A percentile compares a stretch with the other conserved stretches of the same genome.
phyloP scores from a whole-genome alignment of 2,888 invertebrate genomes.

The Aporophyla nigra region DNA sequence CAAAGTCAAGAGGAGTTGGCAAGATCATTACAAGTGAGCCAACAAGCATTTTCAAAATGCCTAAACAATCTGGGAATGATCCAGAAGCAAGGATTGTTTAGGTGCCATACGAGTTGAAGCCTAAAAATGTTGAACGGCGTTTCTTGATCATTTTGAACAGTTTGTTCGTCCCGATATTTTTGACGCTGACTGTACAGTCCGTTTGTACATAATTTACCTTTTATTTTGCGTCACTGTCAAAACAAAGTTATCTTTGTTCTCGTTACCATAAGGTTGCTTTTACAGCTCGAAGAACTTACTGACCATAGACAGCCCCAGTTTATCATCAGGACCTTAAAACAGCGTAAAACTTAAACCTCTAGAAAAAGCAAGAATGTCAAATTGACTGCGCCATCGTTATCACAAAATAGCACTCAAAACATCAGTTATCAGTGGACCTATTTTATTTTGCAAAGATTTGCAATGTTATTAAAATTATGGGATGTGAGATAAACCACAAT shows the following conservation, averaged over 20 bases:
- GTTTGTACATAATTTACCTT: not conserved
- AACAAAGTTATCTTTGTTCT: too few relatives aligned
- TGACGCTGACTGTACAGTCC: not conserved
- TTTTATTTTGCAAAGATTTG: not conserved
- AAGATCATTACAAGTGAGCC: too few relatives aligned
- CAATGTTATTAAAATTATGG: conserved; percentile 39
- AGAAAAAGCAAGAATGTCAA: conserved; percentile 40
- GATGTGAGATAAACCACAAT: not conserved
- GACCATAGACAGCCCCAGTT: conserved; percentile 28
- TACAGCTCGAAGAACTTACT: not conserved
- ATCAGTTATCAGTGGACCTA: not conserved
- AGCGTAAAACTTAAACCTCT: not conserved
- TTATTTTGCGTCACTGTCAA: not conserved
- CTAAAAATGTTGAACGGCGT: too few relatives aligned
- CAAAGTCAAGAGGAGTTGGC: too few relatives aligned
- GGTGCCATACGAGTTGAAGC: too few relatives aligned
- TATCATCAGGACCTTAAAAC: not conserved
- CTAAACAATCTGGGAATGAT: too few relatives aligned
- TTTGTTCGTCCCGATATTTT: too few relatives aligned
- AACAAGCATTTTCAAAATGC: too few relatives aligned
- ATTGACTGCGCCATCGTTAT: conserved; percentile 34
- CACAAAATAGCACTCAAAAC: conserved; percentile 11
- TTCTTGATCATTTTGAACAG: too few relatives aligned
- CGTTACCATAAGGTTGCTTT: too few relatives aligned
- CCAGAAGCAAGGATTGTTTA: too few relatives aligned